Evolutionary conservation across 2,797 vertebrate species (phyloP).

Genomic region (Balearica regulorum): DNA sequence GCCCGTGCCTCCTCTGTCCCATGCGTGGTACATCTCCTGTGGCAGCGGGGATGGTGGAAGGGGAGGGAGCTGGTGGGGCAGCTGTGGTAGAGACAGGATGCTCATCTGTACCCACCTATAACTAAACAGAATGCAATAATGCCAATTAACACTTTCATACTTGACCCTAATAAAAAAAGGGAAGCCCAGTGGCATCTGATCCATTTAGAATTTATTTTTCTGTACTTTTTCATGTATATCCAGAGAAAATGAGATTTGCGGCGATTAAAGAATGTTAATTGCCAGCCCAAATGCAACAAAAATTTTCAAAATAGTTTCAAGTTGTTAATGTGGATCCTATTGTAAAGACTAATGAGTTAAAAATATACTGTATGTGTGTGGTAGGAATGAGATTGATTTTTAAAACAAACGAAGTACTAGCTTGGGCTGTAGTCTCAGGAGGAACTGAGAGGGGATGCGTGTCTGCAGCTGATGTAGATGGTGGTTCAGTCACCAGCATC

Average conservation of each 20-base stretch:
- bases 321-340: background rate
- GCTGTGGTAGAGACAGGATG: background rate
- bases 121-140: background rate
- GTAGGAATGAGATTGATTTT: background rate
- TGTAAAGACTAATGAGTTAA: background rate
- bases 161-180: background rate
- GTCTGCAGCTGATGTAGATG: rapidly evolving
- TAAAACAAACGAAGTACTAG: background rate
- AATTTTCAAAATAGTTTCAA: background rate
- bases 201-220: background rate
- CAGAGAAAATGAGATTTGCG: background rate
- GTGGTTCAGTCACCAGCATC: background rate
- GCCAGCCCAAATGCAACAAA: background rate
- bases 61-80: background rate
- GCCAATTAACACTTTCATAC: background rate
- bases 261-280: background rate
- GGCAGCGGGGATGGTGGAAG: background rate
- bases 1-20: background rate
- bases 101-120: background rate
- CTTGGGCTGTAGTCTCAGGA: background rate
- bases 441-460: background rate
- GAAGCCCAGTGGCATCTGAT: background rate
- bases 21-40: rapidly evolving
- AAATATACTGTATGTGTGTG: background rate
- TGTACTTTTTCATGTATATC: background rate